These are phyloP conservation scores for Cisticola juncidis DNA, from an alignment of 2,113 vertebrate species.

Conservation along the genomic window DNA sequence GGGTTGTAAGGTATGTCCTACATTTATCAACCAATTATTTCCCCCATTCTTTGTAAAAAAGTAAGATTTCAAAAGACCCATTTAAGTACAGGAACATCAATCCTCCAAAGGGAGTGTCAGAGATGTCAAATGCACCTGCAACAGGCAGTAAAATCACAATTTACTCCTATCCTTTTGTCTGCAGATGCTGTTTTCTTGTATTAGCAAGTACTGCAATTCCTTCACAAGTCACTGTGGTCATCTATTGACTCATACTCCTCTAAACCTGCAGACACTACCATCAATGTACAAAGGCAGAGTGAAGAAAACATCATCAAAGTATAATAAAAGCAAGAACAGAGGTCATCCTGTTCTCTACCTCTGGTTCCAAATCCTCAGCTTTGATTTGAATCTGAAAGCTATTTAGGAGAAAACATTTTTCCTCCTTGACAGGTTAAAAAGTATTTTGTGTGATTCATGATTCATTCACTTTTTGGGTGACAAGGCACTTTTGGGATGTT, in stretches of 20 bases:
- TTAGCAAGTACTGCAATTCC: neutral
- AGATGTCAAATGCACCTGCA: neutral
- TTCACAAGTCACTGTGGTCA: neutral
- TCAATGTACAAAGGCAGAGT: neutral
- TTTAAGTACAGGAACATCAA: neutral
- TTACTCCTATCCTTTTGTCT: neutral
- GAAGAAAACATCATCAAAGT: neutral
- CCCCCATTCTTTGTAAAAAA: neutral
- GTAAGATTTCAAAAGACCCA: neutral
- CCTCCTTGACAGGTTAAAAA: neutral
- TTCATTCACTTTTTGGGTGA: neutral
- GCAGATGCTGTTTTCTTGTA: neutral
- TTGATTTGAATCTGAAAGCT: neutral
- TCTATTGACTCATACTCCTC: neutral
- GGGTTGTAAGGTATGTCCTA: neutral
- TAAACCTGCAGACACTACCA: neutral
- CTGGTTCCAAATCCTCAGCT: neutral
- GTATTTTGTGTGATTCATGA: neutral
- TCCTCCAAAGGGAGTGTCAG: neutral
- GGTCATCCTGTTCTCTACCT: neutral
- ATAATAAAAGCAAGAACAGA: neutral
- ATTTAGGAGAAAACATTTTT: neutral
- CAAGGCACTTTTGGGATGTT: neutral
- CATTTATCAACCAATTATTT: neutral
- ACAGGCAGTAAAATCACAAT: neutral